A percentile compares a stretch with the other conserved stretches of the same genome.
phyloP scores from a whole-genome alignment of 2,113 vertebrate genomes.

The Cyprinodon brontotheroides region DNA sequence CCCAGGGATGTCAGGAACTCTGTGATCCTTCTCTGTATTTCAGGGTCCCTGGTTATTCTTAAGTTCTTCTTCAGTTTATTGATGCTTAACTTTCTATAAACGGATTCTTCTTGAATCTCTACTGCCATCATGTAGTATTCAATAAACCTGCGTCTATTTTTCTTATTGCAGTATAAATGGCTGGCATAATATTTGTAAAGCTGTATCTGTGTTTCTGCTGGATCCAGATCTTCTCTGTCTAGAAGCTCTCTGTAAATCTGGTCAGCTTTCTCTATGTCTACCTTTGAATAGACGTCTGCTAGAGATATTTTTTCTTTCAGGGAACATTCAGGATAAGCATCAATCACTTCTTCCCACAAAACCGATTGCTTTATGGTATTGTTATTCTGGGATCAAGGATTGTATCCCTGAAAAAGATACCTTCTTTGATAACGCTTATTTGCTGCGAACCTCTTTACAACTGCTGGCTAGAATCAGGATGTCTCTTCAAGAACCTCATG shows the following conservation, averaged over 20 bases:
- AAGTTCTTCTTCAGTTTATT: constrained; percentile 16
- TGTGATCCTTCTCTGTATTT: constrained; percentile 2
- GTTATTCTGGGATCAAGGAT: constrained; percentile 18
- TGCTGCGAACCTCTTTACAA: constrained; percentile 39
- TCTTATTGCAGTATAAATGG: constrained; percentile 7
- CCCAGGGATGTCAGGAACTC: constrained; percentile 35
- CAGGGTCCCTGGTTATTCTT: constrained; percentile 22
- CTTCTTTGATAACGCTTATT: no score
- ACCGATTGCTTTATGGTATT: no score
- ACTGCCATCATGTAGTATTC: constrained; percentile 6
- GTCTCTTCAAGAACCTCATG: constrained; percentile 46
- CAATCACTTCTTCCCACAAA: constrained; percentile 47
- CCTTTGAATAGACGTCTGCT: constrained; percentile 13
- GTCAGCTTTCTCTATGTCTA: background rate
- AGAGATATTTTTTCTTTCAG: constrained; percentile 22
- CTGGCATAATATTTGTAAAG: constrained; percentile 54
- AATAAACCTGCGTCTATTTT: constrained; percentile 18
- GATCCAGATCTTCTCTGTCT: no score
- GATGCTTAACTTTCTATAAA: constrained; percentile 19
- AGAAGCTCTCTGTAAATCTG: constrained; percentile 6
- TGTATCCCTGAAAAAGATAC: constrained; percentile 14
- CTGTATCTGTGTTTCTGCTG: constrained; percentile 5
- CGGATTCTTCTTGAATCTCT: constrained; percentile 13
- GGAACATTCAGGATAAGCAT: constrained; percentile 50
- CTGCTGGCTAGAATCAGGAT: constrained; percentile 52